These are phyloP conservation scores for Sipha maydis DNA, from an alignment of 2,888 invertebrate species.

Conservation along the genomic window DNA sequence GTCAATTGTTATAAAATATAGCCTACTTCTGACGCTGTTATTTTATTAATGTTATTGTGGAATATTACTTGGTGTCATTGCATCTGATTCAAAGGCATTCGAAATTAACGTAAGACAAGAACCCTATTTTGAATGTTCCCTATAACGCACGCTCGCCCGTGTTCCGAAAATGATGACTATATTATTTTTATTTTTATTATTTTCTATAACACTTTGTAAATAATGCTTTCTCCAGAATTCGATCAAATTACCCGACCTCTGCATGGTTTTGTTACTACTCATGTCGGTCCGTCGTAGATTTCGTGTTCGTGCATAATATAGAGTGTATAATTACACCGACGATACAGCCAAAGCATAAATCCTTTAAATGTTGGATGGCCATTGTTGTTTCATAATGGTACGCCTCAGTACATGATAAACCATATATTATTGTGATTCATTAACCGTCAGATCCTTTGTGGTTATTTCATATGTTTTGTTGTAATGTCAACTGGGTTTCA, in stretches of 20 bases:
- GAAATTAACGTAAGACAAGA: not conserved
- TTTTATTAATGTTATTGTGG: conserved; percentile 34
- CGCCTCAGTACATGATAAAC: conserved; percentile 18
- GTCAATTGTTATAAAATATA: conserved; percentile 59
- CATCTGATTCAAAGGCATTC: not conserved
- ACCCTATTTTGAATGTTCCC: not conserved
- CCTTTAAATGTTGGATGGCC: conserved; percentile 15
- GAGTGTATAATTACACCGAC: conserved; percentile 24
- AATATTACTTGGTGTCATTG: conserved; percentile 4
- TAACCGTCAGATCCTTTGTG: conserved; percentile 38
- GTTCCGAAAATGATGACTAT: not conserved
- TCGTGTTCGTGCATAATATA: conserved; percentile 30
- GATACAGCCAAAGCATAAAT: conserved; percentile 27
- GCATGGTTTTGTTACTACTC: conserved; percentile 15
- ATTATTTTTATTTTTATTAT: conserved; percentile 19
- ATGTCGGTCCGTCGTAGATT: conserved; percentile 26
- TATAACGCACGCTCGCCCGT: not conserved
- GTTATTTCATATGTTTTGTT: not conserved
- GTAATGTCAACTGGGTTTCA: conserved; percentile 27
- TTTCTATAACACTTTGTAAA: not conserved
- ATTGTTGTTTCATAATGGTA: conserved; percentile 43
- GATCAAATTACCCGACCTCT: conserved; percentile 39
- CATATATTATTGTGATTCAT: conserved; percentile 35
- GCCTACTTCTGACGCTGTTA: conserved; percentile 39
- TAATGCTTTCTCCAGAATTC: conserved; percentile 39